Percentiles rank a stretch among this genome's conserved stretches.
These are phyloP conservation scores for Scaptodrosophila latifasciaeformis DNA, from an alignment of 2,888 invertebrate species.

Conservation along the genomic window DNA sequence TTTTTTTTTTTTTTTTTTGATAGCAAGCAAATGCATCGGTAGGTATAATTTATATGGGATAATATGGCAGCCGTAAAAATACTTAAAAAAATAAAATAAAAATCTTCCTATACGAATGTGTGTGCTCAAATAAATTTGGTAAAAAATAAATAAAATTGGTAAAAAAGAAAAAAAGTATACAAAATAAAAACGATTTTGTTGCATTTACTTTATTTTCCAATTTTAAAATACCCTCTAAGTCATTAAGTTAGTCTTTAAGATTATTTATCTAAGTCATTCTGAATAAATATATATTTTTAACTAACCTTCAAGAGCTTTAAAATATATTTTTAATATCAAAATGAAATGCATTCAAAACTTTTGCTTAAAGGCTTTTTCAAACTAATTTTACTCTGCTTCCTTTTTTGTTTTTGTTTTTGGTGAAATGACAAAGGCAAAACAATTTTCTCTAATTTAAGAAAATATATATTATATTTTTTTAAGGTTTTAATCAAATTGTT, in stretches of 20 bases:
- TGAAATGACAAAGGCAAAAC: too few relatives aligned
- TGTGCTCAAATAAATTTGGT: constrained; percentile 36
- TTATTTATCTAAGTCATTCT: too few relatives aligned
- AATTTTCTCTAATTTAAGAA: constrained; percentile 2
- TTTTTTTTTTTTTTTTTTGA: neutral
- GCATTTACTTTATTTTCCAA: constrained; percentile 32
- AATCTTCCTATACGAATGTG: constrained; percentile 49
- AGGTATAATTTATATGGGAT: constrained; percentile 33
- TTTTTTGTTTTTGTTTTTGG: neutral
- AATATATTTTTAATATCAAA: neutral
- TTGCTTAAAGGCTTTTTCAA: constrained; percentile 6
- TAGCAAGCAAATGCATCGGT: constrained; percentile 61
- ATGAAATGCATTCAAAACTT: constrained; percentile 20
- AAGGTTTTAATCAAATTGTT: too few relatives aligned
- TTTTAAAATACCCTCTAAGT: constrained; percentile 21
- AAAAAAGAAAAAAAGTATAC: too few relatives aligned
- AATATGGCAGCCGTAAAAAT: constrained; percentile 1
- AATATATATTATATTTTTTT: neutral
- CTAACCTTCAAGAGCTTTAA: too few relatives aligned
- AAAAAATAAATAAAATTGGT: constrained; percentile 14
- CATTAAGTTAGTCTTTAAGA: constrained; percentile 30
- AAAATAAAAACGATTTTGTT: constrained; percentile 52
- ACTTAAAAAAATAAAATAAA: neutral
- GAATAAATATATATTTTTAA: too few relatives aligned
- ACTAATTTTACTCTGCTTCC: too few relatives aligned